Base-by-base conservation (phyloP, 2,113 vertebrate species). In the Anolis carolinensis region DNA sequence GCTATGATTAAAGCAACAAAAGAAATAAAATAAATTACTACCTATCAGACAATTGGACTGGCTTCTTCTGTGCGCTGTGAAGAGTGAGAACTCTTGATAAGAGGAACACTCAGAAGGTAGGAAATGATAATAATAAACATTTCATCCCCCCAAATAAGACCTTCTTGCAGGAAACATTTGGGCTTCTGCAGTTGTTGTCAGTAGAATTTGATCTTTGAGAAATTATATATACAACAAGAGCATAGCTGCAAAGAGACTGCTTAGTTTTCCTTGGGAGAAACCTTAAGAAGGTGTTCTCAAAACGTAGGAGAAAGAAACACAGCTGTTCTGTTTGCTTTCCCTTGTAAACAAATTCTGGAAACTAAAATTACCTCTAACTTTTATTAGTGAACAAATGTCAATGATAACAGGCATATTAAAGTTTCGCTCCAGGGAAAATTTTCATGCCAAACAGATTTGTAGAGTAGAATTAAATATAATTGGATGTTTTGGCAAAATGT, bases 81-180 rank as follows among this genome's bases (percentile, higher is more conserved):
- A 94, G 96, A 85, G 86, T 84, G 92, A 88, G 79, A 88, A 94
- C 67, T 94, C 86, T 93, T 89, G 95, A 93, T 93, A 96, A 96
- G 93, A 84, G 91, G 92, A 92, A 86, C 25, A 0, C 87, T 89
- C 67, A 39, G 93, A 96, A 97, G 97, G 98, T 98, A 97, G 96
- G 98, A 96, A 48, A 86, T 90, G 87, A 79, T 74, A 88, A 9
- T 90, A 88, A 79, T 74, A 88, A 9, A 7, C n/a, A n/a, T 79
- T 89, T 89, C n/a, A 92, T 90, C 90, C 87, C 89, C 77, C 91
- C 86, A 71, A 52, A 86, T 70, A 0, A 65, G 62, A 3, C 59
- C 21, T 63, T 95, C 50, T 92, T 91, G 50, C 77, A 89, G 83
- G 83, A 87, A 67, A 85, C 10, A 0, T 0, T 39, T 4, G 18